These are phyloP conservation scores for Penelope pileata DNA, from an alignment of 2,113 vertebrate genomes.

Conservation along the genomic window DNA sequence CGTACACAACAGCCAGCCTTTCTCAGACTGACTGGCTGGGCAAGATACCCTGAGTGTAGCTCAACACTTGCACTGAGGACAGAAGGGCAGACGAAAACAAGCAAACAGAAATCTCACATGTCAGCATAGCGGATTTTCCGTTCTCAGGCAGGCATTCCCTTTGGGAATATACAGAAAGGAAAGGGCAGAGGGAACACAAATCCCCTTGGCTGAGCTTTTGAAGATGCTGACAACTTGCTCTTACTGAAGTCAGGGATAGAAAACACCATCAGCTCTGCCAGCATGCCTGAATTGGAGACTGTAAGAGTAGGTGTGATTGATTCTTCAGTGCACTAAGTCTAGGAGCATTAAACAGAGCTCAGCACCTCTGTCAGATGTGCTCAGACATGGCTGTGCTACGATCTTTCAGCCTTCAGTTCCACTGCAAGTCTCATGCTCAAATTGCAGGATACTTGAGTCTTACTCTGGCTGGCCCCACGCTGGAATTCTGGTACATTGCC, in stretches of 20 bases:
- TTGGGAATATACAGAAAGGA: neutral
- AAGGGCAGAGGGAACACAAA: neutral
- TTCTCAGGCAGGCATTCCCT: neutral
- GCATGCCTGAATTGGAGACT: neutral
- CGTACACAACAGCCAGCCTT: neutral
- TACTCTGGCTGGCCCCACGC: neutral
- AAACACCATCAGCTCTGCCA: neutral
- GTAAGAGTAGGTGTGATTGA: neutral
- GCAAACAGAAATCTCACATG: neutral
- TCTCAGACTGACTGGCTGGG: slow-evolving; percentile 17
- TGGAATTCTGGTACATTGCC: neutral
- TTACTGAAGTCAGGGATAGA: neutral
- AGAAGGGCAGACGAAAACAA: neutral
- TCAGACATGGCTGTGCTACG: neutral
- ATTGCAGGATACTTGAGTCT: neutral
- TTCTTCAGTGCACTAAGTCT: neutral
- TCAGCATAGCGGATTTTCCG: neutral
- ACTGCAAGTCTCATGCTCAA: neutral
- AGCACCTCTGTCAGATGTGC: neutral
- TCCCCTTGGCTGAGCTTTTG: neutral
- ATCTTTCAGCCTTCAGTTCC: neutral
- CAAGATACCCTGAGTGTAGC: neutral
- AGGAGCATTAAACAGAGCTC: slow-evolving; percentile 2
- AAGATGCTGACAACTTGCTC: neutral
- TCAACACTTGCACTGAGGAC: neutral